Base-by-base conservation (phyloP, 2,888 invertebrate species). In the Orchesella flavescens region DNA sequence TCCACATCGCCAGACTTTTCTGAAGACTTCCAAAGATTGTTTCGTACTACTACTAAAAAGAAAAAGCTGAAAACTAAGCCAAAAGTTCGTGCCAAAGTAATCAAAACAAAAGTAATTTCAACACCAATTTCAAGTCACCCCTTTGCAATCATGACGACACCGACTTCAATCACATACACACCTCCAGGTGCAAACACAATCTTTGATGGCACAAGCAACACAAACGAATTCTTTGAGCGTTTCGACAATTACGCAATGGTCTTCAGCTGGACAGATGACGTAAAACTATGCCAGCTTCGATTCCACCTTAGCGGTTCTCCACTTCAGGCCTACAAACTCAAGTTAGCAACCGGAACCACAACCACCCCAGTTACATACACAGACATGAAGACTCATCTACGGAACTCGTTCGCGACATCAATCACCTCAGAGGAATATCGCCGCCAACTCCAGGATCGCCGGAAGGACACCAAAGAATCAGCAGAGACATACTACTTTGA, bases 401-500 rank as follows among this genome's bases (percentile, higher is more conserved):
- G 1, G 9, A 55, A 23, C 21, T 23, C 55, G 1, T 71, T 71
- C 55, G 23, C 21, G 1, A 71, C 71, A 19, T 53, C 49, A n/a
- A 55, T 34, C 23, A 24, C 55, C 1, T 1, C 55, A 13, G 71
- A 71, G 19, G 71, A 71, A 24, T 71, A 71, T 55, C 23, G 55
- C 23, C 53, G 71, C 15, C 55, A 23, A 7, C 53, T 71, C 15
- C 24, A 55, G 55, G 43, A 71, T 9, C 53, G 71, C 12, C 23
- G 23, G n/a, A 55, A 55, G 55, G 23, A 17, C 15, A 1, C 71
- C 9, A 13, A 19, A n/a, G 71, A 71, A 71, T 55, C 71, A 23
- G 23, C 53, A 10, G 71, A 71, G 53, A 21, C 71, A 2, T 71
- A 71, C 34, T 71, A 71, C 19, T 71, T 53, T 12, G 53, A 53